These are phyloP conservation scores for Clostera curtula DNA, from an alignment of 2,888 invertebrate species.

Conservation along the genomic window DNA sequence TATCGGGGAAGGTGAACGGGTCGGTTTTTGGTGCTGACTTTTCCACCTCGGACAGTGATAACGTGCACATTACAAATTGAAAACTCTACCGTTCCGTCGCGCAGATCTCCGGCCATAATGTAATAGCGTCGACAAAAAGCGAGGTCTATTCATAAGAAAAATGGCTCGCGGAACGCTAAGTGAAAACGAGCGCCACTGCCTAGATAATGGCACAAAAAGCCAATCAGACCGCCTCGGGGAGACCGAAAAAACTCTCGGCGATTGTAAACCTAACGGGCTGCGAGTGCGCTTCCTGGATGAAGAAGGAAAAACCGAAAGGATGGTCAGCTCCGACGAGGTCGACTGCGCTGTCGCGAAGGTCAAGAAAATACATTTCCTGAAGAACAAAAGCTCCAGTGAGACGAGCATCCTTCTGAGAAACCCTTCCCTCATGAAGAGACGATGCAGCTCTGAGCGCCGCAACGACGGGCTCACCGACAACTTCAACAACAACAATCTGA, in stretches of 20 bases:
- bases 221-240: conserved; percentile 54
- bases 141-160: conserved; percentile 30
- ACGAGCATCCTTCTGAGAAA: conserved; percentile 64
- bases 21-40: conserved; percentile 27
- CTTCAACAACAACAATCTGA: conserved; percentile 52
- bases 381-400: conserved; percentile 69
- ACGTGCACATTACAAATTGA: conserved; percentile 15
- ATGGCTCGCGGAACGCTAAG: conserved; percentile 67
- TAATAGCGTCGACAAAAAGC: conserved; percentile 25
- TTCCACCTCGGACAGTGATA: conserved; percentile 23
- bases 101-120: conserved; percentile 33
- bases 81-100: conserved; percentile 18
- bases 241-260: conserved; percentile 43
- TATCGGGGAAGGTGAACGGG: conserved; percentile 46
- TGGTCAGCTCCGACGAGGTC: conserved; percentile 62
- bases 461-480: conserved; percentile 46
- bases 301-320: conserved; percentile 67
- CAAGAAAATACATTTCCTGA: conserved; percentile 67
- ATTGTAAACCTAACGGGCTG: conserved; percentile 52
- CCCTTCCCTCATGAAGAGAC: conserved; percentile 56
- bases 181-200: conserved; percentile 62
- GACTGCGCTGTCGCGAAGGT: conserved; percentile 60
- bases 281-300: conserved; percentile 66
- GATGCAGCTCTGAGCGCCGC: conserved; percentile 49
- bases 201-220: conserved; percentile 52